These are phyloP conservation scores for Falco columbarius DNA, from an alignment of 2,797 vertebrate genomes.

Conservation along the genomic window DNA sequence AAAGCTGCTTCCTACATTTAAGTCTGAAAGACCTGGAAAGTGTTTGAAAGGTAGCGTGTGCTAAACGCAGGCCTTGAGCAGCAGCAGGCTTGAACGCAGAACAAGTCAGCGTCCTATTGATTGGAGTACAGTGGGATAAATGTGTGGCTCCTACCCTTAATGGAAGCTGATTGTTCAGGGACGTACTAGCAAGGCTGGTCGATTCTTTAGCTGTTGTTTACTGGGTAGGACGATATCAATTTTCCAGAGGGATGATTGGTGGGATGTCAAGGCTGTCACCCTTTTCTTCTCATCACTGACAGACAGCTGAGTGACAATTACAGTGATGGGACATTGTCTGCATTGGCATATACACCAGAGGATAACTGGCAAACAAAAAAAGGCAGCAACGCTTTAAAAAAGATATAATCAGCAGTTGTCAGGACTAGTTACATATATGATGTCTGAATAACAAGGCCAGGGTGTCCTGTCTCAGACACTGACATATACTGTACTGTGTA, in stretches of 20 bases:
- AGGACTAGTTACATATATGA: slow-evolving; percentile 78
- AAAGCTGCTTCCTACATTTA: not conserved
- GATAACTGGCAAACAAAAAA: slow-evolving; percentile 80
- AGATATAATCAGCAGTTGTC: slow-evolving; percentile 84
- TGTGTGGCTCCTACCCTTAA: slow-evolving; percentile 82
- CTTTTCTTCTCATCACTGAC: slow-evolving; percentile 75
- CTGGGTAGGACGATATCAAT: slow-evolving; percentile 83
- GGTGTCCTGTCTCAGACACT: not conserved
- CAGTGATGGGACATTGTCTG: slow-evolving; percentile 75
- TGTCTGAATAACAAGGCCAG: slow-evolving; percentile 77
- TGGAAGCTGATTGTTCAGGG: slow-evolving; percentile 84
- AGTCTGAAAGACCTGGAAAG: slow-evolving; percentile 9
- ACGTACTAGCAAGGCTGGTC: slow-evolving; percentile 76
- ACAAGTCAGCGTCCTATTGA: slow-evolving; percentile 77
- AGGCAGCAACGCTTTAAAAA: slow-evolving; percentile 72
- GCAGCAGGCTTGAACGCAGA: slow-evolving; percentile 21
- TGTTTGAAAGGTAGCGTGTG: slow-evolving; percentile 51
- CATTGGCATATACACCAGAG: slow-evolving; percentile 80
- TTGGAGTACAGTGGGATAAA: slow-evolving; percentile 76
- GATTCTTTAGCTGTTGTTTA: slow-evolving; percentile 84
- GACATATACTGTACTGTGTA: not conserved
- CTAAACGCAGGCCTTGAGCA: slow-evolving; percentile 73
- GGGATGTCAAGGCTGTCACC: slow-evolving; percentile 83
- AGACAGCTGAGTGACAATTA: slow-evolving; percentile 82
- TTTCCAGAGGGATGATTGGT: slow-evolving; percentile 82